Percentiles rank a stretch among this genome's conserved stretches.
phyloP scores from a whole-genome alignment of 1,140 invertebrate species.

The Zaprionus ornatus region DNA sequence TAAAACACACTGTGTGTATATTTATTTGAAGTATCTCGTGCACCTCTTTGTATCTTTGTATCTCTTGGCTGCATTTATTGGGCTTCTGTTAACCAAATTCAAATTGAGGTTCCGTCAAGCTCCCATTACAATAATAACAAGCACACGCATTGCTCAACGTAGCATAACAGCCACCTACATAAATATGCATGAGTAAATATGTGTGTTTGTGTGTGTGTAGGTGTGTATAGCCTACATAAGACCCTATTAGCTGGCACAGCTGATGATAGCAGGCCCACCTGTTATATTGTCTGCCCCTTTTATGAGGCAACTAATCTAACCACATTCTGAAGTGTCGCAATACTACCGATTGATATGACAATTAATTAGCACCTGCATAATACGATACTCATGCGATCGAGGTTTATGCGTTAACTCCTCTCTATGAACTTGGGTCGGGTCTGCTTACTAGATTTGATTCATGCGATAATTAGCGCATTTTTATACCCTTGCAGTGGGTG shows the following conservation, averaged over 20 bases:
- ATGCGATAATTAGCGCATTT: conserved; percentile 64
- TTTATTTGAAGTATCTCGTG: background rate
- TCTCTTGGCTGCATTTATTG: conserved; percentile 12
- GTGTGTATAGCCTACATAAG: background rate
- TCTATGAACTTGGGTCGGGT: background rate
- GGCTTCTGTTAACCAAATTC: conserved; percentile 30
- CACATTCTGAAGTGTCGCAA: conserved; percentile 31
- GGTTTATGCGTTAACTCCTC: background rate
- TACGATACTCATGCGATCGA: background rate
- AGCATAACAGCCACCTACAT: conserved; percentile 53
- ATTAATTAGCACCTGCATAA: conserved; percentile 60
- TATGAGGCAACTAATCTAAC: conserved; percentile 29
- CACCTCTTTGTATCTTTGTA: background rate
- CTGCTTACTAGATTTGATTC: conserved; percentile 30
- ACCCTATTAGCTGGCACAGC: background rate
- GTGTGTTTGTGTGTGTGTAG: background rate
- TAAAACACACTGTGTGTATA: background rate
- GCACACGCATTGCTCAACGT: conserved; percentile 37
- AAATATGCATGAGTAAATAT: conserved; percentile 35
- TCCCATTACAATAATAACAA: conserved; percentile 32
- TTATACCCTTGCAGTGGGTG: background rate
- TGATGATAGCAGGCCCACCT: background rate
- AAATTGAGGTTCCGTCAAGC: conserved; percentile 23
- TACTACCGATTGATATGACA: conserved; percentile 53
- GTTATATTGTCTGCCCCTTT: background rate